Evolutionary conservation across 2,113 vertebrate species (phyloP).

Genomic region (Apteryx mantelli): DNA sequence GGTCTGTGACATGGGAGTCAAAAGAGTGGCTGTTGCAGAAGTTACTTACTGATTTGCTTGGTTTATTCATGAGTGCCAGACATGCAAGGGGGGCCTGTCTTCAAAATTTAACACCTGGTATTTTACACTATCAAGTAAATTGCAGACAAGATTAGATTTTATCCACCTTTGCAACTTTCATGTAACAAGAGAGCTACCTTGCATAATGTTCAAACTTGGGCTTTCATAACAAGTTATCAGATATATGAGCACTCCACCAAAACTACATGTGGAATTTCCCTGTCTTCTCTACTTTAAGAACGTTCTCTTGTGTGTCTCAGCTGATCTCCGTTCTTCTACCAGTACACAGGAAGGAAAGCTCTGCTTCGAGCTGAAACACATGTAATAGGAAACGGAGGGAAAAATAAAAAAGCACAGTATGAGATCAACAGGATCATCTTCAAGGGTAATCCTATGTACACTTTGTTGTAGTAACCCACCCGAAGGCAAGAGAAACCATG

Average conservation of each 20-base stretch:
- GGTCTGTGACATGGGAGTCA: slow-evolving; percentile 54
- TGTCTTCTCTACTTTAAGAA: not conserved
- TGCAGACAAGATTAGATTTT: not conserved
- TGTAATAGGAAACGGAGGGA: not conserved
- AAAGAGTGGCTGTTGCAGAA: slow-evolving; percentile 20
- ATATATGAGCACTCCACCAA: not conserved
- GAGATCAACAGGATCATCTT: not conserved
- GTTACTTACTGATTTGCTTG: slow-evolving; percentile 58
- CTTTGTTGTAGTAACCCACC: not conserved
- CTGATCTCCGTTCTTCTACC: not conserved
- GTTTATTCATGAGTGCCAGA: slow-evolving; percentile 62
- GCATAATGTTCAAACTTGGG: not conserved
- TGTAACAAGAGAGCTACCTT: not conserved
- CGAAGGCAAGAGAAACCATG: not conserved
- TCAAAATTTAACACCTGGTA: slow-evolving; percentile 49
- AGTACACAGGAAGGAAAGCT: not conserved
- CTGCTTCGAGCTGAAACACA: not conserved
- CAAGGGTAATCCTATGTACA: not conserved
- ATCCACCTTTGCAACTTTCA: slow-evolving; percentile 16
- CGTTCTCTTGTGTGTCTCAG: not conserved
- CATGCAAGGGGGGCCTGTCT: slow-evolving; percentile 5
- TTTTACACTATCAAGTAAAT: slow-evolving; percentile 56
- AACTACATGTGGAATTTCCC: not conserved
- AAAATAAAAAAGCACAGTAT: not conserved
- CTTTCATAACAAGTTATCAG: not conserved